Percentiles rank a stretch among this genome's conserved stretches.
Conservation (phyloP, 2,888 invertebrate species). For the Caenorhabditis sp. region DNA sequence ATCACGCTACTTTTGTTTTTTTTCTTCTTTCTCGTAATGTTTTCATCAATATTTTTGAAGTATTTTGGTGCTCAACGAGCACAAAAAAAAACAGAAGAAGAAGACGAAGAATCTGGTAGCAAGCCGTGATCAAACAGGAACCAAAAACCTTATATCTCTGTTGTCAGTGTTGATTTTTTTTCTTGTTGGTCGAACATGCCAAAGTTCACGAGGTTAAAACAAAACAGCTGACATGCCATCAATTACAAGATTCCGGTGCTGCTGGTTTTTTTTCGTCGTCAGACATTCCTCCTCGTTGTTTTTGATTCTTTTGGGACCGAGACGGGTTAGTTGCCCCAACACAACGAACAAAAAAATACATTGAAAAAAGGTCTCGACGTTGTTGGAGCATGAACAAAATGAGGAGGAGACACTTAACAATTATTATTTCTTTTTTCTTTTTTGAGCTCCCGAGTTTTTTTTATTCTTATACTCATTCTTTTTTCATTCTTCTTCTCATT, state of each 20-base stretch:
- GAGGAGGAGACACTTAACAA: background rate
- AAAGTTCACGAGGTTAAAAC: background rate
- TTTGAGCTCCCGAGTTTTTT: too few species aligned
- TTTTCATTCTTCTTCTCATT: background rate
- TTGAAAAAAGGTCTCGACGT: background rate
- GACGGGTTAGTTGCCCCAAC: too few species aligned
- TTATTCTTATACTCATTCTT: background rate
- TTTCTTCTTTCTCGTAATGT: too few species aligned
- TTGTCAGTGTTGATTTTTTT: background rate
- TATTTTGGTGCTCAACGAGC: too few species aligned
- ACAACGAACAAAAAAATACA: too few species aligned
- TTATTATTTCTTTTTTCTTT: background rate
- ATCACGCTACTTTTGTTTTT: too few species aligned
- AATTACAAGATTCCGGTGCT: background rate
- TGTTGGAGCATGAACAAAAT: background rate
- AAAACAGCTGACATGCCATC: background rate
- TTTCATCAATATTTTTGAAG: too few species aligned
- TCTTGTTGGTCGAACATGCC: background rate
- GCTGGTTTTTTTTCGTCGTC: background rate
- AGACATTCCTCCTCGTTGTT: too few species aligned
- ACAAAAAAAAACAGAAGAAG: too few species aligned
- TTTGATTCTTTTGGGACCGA: too few species aligned
- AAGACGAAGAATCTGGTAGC: too few species aligned
- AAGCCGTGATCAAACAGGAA: too few species aligned
- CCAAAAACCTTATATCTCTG: background rate